Evolutionary conservation across 2,797 vertebrate species (phyloP).

Genomic region (Dendrocincla fuliginosa): DNA sequence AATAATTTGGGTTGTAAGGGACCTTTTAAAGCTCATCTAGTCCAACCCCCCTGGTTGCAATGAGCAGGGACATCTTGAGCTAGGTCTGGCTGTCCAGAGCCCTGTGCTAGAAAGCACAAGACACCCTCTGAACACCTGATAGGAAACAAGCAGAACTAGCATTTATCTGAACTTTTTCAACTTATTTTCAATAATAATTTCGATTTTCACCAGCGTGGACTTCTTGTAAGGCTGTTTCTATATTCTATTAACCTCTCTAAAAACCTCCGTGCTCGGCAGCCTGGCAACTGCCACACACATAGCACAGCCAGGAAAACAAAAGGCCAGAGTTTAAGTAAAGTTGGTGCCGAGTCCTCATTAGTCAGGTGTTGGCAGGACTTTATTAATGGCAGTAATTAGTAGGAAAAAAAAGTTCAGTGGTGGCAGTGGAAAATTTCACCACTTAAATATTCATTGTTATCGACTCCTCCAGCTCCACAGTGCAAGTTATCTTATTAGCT

Average conservation of each 20-base stretch:
- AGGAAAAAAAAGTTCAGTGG: not conserved
- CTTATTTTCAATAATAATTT: not conserved
- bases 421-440: conserved; percentile 17
- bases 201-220: not conserved
- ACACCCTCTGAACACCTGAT: not conserved
- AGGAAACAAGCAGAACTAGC: not conserved
- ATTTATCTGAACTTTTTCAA: not conserved
- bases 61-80: not conserved
- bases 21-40: not conserved
- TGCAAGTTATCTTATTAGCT: not conserved
- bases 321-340: conserved; percentile 50
- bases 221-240: not conserved
- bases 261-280: not conserved
- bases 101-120: not conserved
- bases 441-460: conserved; percentile 59
- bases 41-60: not conserved
- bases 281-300: not conserved
- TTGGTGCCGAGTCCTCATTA: conserved; percentile 53
- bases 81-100: not conserved
- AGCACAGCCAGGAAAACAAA: conserved; percentile 30
- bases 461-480: not conserved
- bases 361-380: conserved; percentile 51
- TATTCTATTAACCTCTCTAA: conserved; percentile 9
- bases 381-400: conserved; percentile 70
- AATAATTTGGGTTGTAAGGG: not conserved